phyloP scores from a whole-genome alignment of 2,113 vertebrate genomes.

The Gasterosteus nipponicus region DNA sequence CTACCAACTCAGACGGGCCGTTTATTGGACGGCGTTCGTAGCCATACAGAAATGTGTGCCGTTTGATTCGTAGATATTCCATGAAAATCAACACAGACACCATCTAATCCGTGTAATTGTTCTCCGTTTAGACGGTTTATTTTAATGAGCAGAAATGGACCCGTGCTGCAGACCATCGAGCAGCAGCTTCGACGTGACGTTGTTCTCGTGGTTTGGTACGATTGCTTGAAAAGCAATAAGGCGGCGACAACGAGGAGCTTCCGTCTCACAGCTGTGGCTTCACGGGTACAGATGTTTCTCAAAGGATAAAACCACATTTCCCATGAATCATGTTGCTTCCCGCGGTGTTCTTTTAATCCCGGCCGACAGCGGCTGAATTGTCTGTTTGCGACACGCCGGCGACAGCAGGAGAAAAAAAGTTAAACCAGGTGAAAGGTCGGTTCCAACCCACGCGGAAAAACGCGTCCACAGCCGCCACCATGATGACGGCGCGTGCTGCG shows the following conservation, averaged over 20 bases:
- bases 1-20: slow-evolving; percentile 10
- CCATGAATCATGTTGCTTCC: slow-evolving; percentile 38
- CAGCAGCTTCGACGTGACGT: background rate
- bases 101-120: background rate
- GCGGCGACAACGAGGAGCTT: slow-evolving; percentile 7
- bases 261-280: slow-evolving; percentile 12
- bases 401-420: too few relatives aligned
- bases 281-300: slow-evolving; percentile 27
- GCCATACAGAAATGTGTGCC: background rate
- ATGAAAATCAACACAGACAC: background rate
- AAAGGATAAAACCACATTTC: slow-evolving; percentile 49
- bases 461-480: background rate
- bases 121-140: too few relatives aligned
- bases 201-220: background rate
- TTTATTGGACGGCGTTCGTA: background rate
- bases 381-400: too few relatives aligned
- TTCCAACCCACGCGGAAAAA: too few relatives aligned
- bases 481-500: background rate
- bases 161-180: background rate
- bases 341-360: background rate
- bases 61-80: background rate
- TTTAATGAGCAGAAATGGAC: too few relatives aligned
- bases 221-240: slow-evolving; percentile 16
- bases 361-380: too few relatives aligned
- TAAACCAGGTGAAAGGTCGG: too few relatives aligned